phyloP scores from a whole-genome alignment of 2,888 invertebrate species.

The Agriotes lineatus region DNA sequence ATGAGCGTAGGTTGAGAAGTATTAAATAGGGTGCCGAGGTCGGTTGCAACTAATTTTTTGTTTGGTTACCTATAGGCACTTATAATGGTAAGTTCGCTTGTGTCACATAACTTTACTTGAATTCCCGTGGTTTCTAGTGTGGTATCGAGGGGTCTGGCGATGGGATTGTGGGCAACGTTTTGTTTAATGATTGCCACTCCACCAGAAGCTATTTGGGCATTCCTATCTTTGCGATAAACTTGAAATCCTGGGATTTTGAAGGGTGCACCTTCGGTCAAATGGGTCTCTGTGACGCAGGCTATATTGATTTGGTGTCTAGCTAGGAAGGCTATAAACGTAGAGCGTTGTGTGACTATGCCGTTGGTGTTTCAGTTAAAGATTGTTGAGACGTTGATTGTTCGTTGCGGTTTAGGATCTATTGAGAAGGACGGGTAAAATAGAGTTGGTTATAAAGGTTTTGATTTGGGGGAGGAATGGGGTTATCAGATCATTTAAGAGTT shows the following conservation, averaged over 20 bases:
- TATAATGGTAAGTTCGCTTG: conserved; percentile 3
- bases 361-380: too few species aligned
- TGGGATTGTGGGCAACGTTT: neutral
- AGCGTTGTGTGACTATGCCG: too few species aligned
- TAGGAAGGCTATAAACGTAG: too few species aligned
- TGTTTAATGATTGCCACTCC: neutral
- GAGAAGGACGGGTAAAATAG: neutral
- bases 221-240: too few species aligned
- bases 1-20: neutral
- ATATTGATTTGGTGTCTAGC: too few species aligned
- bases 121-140: neutral
- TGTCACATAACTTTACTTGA: neutral
- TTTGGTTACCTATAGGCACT: neutral
- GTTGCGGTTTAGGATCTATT: neutral
- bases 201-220: neutral
- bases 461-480: neutral
- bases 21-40: neutral
- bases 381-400: neutral
- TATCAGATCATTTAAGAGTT: too few species aligned
- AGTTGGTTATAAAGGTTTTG: neutral
- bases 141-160: neutral
- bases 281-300: neutral
- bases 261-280: neutral
- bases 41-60: neutral
- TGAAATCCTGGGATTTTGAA: neutral